These are phyloP conservation scores for Elgaria multicarinata DNA, from an alignment of 2,113 vertebrate species.

Conservation along the genomic window DNA sequence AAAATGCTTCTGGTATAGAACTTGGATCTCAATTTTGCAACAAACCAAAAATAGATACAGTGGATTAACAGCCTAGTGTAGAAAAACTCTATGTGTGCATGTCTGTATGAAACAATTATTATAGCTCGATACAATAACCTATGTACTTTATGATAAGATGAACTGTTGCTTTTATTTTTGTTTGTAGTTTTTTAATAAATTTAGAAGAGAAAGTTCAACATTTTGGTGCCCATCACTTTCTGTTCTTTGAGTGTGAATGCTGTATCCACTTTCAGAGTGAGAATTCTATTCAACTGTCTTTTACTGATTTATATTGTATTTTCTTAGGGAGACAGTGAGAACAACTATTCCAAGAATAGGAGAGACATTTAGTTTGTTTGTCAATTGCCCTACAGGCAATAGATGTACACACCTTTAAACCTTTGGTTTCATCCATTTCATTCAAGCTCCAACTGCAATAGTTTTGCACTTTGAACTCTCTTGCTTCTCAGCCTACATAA, in stretches of 20 bases:
- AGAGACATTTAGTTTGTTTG: constrained; percentile 1
- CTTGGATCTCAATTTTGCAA: too few species aligned
- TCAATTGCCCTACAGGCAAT: neutral
- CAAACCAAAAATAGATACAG: too few species aligned
- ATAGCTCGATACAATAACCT: neutral
- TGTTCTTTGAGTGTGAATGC: neutral
- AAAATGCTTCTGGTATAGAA: too few species aligned
- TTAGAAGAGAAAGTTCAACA: neutral
- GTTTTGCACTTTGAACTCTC: neutral
- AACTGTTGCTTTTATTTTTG: neutral
- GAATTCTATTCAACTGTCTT: neutral
- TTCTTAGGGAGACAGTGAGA: neutral
- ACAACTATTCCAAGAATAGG: neutral
- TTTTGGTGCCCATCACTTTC: neutral
- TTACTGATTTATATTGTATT: neutral
- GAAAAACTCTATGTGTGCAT: too few species aligned
- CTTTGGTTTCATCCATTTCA: neutral
- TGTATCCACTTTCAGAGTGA: neutral
- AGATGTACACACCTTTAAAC: neutral
- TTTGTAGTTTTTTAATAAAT: neutral
- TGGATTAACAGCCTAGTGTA: too few species aligned
- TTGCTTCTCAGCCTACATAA: neutral
- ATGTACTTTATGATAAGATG: neutral
- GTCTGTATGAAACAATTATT: neutral
- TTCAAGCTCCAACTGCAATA: neutral